Conservation (phyloP, 2,797 vertebrate genomes). For the Gorsachius magnificus region DNA sequence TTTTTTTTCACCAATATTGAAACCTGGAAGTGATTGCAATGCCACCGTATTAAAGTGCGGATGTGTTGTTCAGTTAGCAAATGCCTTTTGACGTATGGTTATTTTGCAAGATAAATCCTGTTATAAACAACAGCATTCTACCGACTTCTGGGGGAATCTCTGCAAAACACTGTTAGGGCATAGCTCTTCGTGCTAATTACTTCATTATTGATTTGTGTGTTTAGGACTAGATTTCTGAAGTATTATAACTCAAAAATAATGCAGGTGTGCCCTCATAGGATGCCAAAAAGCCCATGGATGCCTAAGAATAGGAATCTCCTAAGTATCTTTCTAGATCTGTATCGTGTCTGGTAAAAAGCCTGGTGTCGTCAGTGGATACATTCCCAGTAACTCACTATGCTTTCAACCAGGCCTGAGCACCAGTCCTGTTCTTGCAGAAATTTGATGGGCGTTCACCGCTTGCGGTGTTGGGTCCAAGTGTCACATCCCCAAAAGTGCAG, state of each 20-base stretch:
- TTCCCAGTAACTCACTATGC: not conserved
- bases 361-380: not conserved
- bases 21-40: not conserved
- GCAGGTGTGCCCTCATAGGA: not conserved
- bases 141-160: not conserved
- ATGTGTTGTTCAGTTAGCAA: not conserved
- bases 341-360: not conserved
- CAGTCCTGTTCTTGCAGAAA: not conserved
- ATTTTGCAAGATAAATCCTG: not conserved
- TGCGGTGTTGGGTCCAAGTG: not conserved
- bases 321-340: not conserved
- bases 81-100: rapidly evolving
- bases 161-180: not conserved
- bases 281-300: not conserved
- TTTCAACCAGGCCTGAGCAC: not conserved
- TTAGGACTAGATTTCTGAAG: not conserved
- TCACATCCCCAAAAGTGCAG: not conserved
- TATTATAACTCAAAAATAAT: not conserved
- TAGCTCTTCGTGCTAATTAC: not conserved
- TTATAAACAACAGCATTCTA: rapidly evolving
- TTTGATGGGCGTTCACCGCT: not conserved
- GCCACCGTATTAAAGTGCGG: rapidly evolving
- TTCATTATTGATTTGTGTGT: not conserved
- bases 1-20: not conserved
- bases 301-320: not conserved